Base-by-base conservation (phyloP, 2,888 invertebrate genomes). In the Latheticus oryzae region DNA sequence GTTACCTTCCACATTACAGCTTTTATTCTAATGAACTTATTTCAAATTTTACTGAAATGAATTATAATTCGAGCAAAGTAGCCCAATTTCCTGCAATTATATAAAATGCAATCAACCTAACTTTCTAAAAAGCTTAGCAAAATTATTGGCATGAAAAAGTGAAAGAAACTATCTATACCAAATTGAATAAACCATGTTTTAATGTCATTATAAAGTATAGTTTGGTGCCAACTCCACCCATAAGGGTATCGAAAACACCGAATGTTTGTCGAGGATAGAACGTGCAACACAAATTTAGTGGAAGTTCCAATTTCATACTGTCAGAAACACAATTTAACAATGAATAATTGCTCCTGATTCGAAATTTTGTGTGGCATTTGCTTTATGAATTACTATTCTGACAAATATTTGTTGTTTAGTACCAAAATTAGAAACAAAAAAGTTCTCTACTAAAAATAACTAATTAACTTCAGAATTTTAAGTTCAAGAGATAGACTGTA, bases 251-350 rank as follows among this genome's bases (percentile, higher is more conserved):
- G 15, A 47, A 47, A 47, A 19, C 45, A 21, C 12, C 32, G 33
- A 45, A 32, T 32, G 43, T 28, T 37, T 40, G 32, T 32, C 33
- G 19, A 33, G 45, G 26, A 24, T 43, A 43, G 7, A 45, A 47
- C 47, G 15, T 47, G 35, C 33, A 32, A 43, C 42, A 43, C 42
- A 47, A 47, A 47, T 35, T 35, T 47, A 47, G 47, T 47, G 47
- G 47, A 47, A 47, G 47, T 47, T 47, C 47, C 47, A 47, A 47
- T 33, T 47, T 33, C 35, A 35, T 47, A 47, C 47, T 47, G 47
- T 47, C 47, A 47, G 47, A 47, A 47, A 47, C 47, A 47, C 47
- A 47, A 47, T 47, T 47, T 47, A 47, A 47, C 47, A 35, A 47
- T 47, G 47, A 47, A 47, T 47, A 47, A 47, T 47, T 33, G 32